Conservation (phyloP, 1,140 invertebrate species). For the Drosophila pallidifrons region DNA sequence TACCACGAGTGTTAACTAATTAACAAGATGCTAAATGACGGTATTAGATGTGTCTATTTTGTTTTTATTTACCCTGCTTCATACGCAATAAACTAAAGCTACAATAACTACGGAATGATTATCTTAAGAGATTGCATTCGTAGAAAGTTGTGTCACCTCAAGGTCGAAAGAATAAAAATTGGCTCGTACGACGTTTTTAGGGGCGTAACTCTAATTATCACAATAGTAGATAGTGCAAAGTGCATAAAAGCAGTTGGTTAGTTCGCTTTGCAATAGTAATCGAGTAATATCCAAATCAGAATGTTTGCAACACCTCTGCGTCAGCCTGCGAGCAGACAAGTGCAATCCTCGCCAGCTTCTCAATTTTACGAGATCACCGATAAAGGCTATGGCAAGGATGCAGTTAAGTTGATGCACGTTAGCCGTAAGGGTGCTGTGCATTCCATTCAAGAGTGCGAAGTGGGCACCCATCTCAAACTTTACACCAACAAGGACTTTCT, state of each 20-base stretch:
- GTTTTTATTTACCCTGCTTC: background rate
- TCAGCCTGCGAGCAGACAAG: conserved; percentile 12
- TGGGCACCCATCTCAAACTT: conserved; percentile 90
- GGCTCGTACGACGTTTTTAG: background rate
- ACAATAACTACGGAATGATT: background rate
- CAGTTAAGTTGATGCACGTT: conserved; percentile 90
- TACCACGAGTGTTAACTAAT: background rate
- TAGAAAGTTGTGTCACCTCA: background rate
- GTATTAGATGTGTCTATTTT: background rate
- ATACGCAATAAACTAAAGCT: conserved; percentile 2
- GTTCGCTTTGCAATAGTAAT: background rate
- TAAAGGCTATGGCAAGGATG: conserved; percentile 91
- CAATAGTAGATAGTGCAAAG: background rate
- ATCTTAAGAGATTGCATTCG: conserved; percentile 1
- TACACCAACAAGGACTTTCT: conserved; percentile 88
- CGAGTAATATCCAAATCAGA: background rate
- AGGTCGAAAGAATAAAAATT: background rate
- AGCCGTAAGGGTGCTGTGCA: conserved; percentile 88
- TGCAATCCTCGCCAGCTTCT: conserved; percentile 12
- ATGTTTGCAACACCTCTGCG: conserved; percentile 58
- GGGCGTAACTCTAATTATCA: no score
- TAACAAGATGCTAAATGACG: background rate
- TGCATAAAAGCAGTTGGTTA: conserved; percentile 16
- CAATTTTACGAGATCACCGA: conserved; percentile 87
- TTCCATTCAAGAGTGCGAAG: conserved; percentile 90